Evolutionary conservation across 2,113 vertebrate species (phyloP), one percentile per base, ranked within the genome.

Genomic region (Oncorhynchus gorbuscha): DNA sequence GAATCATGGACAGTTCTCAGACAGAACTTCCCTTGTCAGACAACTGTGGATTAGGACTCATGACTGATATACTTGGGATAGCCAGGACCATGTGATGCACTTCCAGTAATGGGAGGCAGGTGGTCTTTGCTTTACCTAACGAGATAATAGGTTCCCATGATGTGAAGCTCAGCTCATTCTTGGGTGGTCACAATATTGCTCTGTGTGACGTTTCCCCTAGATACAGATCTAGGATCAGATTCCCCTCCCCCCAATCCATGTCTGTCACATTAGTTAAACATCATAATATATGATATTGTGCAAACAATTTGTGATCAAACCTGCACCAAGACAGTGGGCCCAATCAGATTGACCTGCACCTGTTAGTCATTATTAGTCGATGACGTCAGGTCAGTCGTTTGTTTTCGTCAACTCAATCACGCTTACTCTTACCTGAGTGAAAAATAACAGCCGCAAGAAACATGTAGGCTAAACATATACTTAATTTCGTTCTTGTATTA

Each of bases 21-120:
- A 93, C 90, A 92, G 83, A 85, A 84, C 78, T 64, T 28, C 28
- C 80, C 74, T 73, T 91, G 86, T 88, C 49, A 77, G 58, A 62
- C n/a, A 26, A 30, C 69, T 72, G n/a, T 65, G 71, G 22, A 74
- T 68, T 45, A 59, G 75, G 80, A 79, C 68, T 55, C 65, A 66
- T 75, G 79, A 77, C 49, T 69, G 79, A 62, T 7, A 65, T 66
- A 66, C 61, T 24, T 72, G 61, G 28, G 48, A 51, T 71, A 71
- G 72, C 69, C 71, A 74, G 58, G 76, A 73, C 75, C 48, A 26
- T 73, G 81, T 48, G 64, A 78, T 76, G 49, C 55, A 35, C 72
- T 65, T 66, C 49, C 61, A 45, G 75, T 92, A 90, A 93, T 92
- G 67, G 76, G 79, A 72, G 70, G 81, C 89, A 70, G 59, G 69